Conservation (phyloP, 2,888 invertebrate species). For the Ecliptopera silaceata region DNA sequence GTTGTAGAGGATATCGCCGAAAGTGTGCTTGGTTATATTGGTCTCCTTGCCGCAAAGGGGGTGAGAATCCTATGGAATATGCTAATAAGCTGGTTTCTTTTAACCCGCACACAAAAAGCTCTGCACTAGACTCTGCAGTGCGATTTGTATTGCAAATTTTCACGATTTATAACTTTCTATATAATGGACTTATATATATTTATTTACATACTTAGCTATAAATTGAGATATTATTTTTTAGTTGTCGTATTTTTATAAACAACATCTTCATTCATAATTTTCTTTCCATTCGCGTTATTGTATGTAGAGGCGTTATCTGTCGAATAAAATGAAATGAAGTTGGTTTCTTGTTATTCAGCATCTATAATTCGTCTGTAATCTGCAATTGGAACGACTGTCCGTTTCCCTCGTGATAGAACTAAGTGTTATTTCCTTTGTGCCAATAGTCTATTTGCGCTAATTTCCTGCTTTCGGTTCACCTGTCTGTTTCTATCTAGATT, state of each 20-base stretch:
- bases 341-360: background rate
- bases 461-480: slow-evolving; percentile 59
- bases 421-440: slow-evolving; percentile 69
- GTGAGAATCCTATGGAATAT: slow-evolving; percentile 71
- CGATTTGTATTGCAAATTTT: slow-evolving; percentile 81
- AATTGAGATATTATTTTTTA: background rate
- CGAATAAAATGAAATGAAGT: background rate
- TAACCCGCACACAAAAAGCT: slow-evolving; percentile 78
- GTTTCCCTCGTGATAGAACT: slow-evolving; percentile 43
- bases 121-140: slow-evolving; percentile 82
- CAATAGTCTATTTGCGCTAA: slow-evolving; percentile 60
- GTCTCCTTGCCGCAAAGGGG: slow-evolving; percentile 52
- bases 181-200: slow-evolving; percentile 20
- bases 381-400: slow-evolving; percentile 25
- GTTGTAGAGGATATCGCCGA: slow-evolving; percentile 54
- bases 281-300: background rate
- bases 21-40: slow-evolving; percentile 44
- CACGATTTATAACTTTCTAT: slow-evolving; percentile 47
- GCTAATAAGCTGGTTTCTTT: slow-evolving; percentile 78
- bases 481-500: slow-evolving; percentile 44
- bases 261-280: slow-evolving; percentile 13
- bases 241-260: background rate
- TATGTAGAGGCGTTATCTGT: background rate
- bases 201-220: slow-evolving; percentile 1
- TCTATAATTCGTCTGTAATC: slow-evolving; percentile 13